Base-by-base conservation (phyloP, 2,797 vertebrate species). In the Staurois parvus region DNA sequence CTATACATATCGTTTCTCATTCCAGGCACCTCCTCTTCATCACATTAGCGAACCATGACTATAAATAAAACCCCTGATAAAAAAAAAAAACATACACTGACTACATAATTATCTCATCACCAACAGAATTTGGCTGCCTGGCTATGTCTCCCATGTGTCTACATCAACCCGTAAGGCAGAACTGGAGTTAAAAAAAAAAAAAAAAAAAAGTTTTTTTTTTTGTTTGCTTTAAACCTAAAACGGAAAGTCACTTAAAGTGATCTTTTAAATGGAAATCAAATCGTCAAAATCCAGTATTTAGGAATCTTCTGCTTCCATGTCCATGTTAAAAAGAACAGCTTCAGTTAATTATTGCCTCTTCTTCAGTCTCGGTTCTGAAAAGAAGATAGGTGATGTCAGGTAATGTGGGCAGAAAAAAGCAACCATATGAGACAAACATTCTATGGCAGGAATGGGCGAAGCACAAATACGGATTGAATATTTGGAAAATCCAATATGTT, bases 321-420 rank as follows among this genome's bases (percentile, higher is more conserved):
- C 21, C 74, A 70, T 0, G 21, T 19, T 3, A 13, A 28, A 37
- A 3, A 2, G n/a, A 12, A 7, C 9, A 2, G 37, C 64, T 26
- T 85, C 70, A 85, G 17, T 82, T 86, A 32, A 85, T 76, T 21
- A 66, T 26, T 9, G 19, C 19, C 4, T 30, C 29, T 2, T 82
- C 79, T 5, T 82, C 79, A 21, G 2, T 24, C 1, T 69, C 2
- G 26, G 72, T 0, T n/a, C 85, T 86, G 74, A 28, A 77, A 98
- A 96, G 84, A 98, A 45, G 34, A 37, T 9, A 37, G 10, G 37
- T 37, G 37, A 9, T 1, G 37, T 37, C 37, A 37, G 37, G 37
- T 9, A 37, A 37, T 9, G 37, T 37, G 7, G 37, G 8, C 8
- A 37, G 37, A 37, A 37, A 37, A 10, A 37, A 1, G 6, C 37